phyloP scores from a whole-genome alignment of 2,113 vertebrate species.

The Crotophaga sulcirostris region DNA sequence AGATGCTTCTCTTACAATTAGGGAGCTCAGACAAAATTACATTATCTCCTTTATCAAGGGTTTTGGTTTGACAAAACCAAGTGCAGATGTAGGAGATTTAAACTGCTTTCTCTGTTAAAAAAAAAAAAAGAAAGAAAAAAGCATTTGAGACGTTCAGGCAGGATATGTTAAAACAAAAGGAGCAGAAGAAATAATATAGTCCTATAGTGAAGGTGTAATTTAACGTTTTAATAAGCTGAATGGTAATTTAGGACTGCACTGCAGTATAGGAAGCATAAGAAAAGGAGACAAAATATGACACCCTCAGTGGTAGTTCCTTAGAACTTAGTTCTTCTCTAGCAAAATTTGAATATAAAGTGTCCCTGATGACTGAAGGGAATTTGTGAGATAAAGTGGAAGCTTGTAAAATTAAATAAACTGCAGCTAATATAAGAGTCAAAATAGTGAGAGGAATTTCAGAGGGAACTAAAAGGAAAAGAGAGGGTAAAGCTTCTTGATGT shows the following conservation, averaged over 20 bases:
- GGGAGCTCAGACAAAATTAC: neutral
- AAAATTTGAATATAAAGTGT: neutral
- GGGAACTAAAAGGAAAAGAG: neutral
- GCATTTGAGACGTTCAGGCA: neutral
- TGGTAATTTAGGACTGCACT: neutral
- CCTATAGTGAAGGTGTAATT: neutral
- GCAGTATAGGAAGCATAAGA: neutral
- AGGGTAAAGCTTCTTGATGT: neutral
- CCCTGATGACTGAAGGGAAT: neutral
- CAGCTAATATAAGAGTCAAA: neutral
- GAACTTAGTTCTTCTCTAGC: neutral
- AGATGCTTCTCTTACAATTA: neutral
- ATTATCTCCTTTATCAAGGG: neutral
- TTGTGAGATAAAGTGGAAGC: constrained; percentile 4
- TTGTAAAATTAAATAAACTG: neutral
- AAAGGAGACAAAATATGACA: neutral
- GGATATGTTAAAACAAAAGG: neutral
- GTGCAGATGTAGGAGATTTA: neutral
- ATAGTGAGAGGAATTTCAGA: neutral
- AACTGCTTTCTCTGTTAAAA: neutral
- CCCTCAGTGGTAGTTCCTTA: neutral
- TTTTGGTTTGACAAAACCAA: neutral
- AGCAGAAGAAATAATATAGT: neutral
- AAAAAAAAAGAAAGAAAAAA: neutral
- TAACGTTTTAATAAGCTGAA: neutral